Conservation (phyloP, 1,140 invertebrate species). For the Polyergus mexicanus region DNA sequence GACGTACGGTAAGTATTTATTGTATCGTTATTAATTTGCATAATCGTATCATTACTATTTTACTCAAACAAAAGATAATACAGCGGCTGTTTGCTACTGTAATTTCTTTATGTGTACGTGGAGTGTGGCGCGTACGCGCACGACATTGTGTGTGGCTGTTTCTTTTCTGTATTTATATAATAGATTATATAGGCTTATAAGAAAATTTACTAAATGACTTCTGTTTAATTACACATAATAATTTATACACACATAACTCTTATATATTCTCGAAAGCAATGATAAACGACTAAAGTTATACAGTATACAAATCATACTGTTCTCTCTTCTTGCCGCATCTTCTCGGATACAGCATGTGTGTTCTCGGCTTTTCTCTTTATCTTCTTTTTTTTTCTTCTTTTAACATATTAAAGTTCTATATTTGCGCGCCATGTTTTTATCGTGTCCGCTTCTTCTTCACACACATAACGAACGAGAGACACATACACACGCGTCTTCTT, state of each 20-base stretch:
- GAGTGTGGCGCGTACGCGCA: too few relatives aligned
- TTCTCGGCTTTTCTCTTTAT: constrained; percentile 50
- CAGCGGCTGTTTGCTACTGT: constrained; percentile 72
- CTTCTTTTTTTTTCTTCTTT: constrained; percentile 55
- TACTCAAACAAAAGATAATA: constrained; percentile 81
- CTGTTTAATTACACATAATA: constrained; percentile 83
- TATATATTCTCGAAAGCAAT: constrained; percentile 81
- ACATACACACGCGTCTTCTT: constrained; percentile 38
- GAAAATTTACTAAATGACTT: constrained; percentile 80
- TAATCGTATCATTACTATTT: constrained; percentile 79
- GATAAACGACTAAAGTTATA: constrained; percentile 80
- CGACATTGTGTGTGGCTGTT: constrained; percentile 6
- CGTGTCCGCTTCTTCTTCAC: constrained; percentile 27
- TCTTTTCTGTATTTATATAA: constrained; percentile 60
- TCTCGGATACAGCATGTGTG: constrained; percentile 66
- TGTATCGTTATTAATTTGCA: constrained; percentile 78
- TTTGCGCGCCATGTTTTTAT: constrained; percentile 33
- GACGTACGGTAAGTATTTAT: constrained; percentile 81
- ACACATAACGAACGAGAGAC: constrained; percentile 43
- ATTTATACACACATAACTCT: constrained; percentile 82
- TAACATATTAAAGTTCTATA: constrained; percentile 48
- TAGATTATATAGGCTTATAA: constrained; percentile 71
- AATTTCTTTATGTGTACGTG: constrained; percentile 33
- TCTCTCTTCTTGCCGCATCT: constrained; percentile 60
- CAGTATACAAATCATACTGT: constrained; percentile 80